phyloP scores from a whole-genome alignment of 2,797 vertebrate species.

The Hippopotamyrus pictus region DNA sequence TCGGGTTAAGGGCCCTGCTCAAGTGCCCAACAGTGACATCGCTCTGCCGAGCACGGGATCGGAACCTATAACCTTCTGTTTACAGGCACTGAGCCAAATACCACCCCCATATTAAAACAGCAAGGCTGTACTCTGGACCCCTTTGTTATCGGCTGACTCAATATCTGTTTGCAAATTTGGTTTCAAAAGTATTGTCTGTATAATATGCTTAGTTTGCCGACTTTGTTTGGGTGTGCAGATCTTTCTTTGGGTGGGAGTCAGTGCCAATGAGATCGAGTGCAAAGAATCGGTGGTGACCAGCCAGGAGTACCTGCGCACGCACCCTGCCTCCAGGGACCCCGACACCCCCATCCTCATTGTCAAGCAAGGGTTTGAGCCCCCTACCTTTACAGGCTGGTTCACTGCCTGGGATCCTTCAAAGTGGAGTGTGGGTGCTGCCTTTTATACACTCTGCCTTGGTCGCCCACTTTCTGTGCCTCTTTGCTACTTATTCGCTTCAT shows the following conservation, averaged over 20 bases:
- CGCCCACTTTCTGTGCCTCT: slow-evolving; percentile 3
- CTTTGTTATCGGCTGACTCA: not conserved
- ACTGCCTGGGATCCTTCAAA: slow-evolving; percentile 74
- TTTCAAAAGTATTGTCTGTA: not conserved
- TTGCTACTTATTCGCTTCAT: not conserved
- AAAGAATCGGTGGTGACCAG: slow-evolving; percentile 59
- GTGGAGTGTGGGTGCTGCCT: slow-evolving; percentile 71
- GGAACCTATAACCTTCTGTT: not conserved
- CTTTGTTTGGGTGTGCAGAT: slow-evolving; percentile 51
- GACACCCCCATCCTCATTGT: slow-evolving; percentile 69
- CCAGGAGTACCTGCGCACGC: slow-evolving; percentile 73
- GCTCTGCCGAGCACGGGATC: not conserved
- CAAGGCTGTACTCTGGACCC: not conserved
- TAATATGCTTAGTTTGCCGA: not conserved
- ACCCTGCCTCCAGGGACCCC: slow-evolving; percentile 69
- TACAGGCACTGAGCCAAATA: not conserved
- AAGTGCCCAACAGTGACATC: not conserved
- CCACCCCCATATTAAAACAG: not conserved
- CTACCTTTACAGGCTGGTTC: slow-evolving; percentile 85
- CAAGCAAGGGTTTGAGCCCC: slow-evolving; percentile 83
- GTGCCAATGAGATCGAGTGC: slow-evolving; percentile 70
- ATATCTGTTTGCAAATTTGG: not conserved
- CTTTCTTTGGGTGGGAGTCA: slow-evolving; percentile 75
- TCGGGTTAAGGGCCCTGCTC: not conserved
- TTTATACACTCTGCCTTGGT: not conserved